Conservation (phyloP, 2,888 invertebrate genomes). For the Andrena fulva region DNA sequence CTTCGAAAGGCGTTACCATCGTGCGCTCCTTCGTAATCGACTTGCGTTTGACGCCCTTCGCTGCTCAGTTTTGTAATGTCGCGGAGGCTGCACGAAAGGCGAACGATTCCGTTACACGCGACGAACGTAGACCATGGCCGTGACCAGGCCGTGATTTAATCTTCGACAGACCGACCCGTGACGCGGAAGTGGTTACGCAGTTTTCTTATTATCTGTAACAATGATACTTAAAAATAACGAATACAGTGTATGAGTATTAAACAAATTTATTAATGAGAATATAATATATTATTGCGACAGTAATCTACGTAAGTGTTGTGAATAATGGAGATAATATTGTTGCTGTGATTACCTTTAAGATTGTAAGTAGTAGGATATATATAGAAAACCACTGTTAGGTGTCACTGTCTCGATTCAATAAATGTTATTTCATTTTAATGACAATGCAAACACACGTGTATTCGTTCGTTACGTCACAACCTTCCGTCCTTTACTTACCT, state of each 20-base stretch:
- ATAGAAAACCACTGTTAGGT: slow-evolving; percentile 82
- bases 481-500: background rate
- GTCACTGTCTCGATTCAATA: slow-evolving; percentile 85
- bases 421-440: slow-evolving; percentile 85
- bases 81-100: background rate
- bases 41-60: no score
- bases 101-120: slow-evolving; percentile 1
- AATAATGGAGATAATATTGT: slow-evolving; percentile 85
- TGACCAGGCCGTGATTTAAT: slow-evolving; percentile 3
- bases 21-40: background rate
- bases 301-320: slow-evolving; percentile 85
- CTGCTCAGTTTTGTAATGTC: no score
- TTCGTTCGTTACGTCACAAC: slow-evolving; percentile 38
- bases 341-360: slow-evolving; percentile 85
- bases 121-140: background rate
- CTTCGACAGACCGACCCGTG: slow-evolving; percentile 35
- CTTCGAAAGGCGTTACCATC: background rate
- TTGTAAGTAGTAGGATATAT: slow-evolving; percentile 84
- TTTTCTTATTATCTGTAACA: slow-evolving; percentile 78
- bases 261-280: slow-evolving; percentile 82
- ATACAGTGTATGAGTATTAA: slow-evolving; percentile 81
- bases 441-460: slow-evolving; percentile 57
- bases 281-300: slow-evolving; percentile 84
- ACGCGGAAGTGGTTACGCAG: slow-evolving; percentile 71
- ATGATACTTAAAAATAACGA: slow-evolving; percentile 75